A percentile compares a stretch with the other conserved stretches of the same genome.
phyloP scores from a whole-genome alignment of 1,140 invertebrate species.

The Tetraneura akinire region DNA sequence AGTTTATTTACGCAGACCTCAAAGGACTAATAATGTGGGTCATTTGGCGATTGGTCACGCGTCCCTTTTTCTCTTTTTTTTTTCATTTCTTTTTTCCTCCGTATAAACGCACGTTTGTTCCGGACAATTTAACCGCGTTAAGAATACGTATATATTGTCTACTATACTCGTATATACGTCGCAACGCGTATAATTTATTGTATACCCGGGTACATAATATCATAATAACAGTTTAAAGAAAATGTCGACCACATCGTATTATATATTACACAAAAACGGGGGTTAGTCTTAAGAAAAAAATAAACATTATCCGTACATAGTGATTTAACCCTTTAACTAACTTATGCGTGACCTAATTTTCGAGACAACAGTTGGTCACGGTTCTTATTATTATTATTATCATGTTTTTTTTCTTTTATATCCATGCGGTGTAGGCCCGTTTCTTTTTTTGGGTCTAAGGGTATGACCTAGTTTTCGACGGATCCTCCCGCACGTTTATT shows the following conservation, averaged over 20 bases:
- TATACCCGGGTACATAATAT: background rate
- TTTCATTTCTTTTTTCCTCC: background rate
- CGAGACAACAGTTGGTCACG: conserved; percentile 50
- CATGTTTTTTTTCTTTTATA: conserved; percentile 37
- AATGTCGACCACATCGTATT: background rate
- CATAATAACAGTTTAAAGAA: background rate
- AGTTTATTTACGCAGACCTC: conserved; percentile 12
- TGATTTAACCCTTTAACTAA: conserved; percentile 31
- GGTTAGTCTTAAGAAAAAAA: background rate
- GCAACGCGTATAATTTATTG: background rate
- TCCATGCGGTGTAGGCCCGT: background rate
- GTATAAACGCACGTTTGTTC: conserved; percentile 23
- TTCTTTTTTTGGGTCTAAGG: conserved; percentile 45
- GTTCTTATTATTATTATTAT: background rate
- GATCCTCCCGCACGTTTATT: conserved; percentile 41
- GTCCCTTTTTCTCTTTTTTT: conserved; percentile 13
- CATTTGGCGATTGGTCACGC: conserved; percentile 15
- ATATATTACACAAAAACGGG: too few species aligned
- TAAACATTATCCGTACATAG: background rate
- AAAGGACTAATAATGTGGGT: conserved; percentile 43
- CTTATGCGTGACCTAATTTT: conserved; percentile 28
- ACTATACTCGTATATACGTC: too few species aligned
- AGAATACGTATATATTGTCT: conserved; percentile 5
- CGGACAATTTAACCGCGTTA: conserved; percentile 41
- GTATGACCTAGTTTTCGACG: conserved; percentile 35